phyloP scores from a whole-genome alignment of 2,888 invertebrate species.

The Pachymerium ferrugineum region DNA sequence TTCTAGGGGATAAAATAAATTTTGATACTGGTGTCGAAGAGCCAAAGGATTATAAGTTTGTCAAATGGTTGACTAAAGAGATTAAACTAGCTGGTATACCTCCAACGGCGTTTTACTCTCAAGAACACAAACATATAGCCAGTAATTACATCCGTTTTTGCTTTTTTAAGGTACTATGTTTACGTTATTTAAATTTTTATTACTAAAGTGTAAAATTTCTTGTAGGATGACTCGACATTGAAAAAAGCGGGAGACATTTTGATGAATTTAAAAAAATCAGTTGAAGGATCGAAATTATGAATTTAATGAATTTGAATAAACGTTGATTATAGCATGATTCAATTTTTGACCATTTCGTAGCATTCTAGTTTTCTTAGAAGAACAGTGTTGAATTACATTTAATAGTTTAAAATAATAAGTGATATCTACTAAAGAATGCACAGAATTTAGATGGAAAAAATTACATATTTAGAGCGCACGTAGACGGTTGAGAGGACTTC shows the following conservation, averaged over 20 bases:
- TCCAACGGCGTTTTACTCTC: constrained; percentile 85
- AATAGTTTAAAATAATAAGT: too few relatives aligned
- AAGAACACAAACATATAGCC: constrained; percentile 68
- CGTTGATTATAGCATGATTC: too few relatives aligned
- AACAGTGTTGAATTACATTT: too few relatives aligned
- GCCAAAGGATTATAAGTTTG: constrained; percentile 76
- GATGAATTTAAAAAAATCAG: constrained; percentile 54
- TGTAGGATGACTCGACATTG: constrained; percentile 68
- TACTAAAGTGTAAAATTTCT: constrained; percentile 38
- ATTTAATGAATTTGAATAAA: too few relatives aligned
- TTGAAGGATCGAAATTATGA: constrained; percentile 16
- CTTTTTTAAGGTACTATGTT: constrained; percentile 71
- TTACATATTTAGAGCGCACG: too few relatives aligned
- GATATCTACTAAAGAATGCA: too few relatives aligned
- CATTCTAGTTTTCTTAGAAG: too few relatives aligned
- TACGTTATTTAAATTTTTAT: background rate
- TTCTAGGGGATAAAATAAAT: constrained; percentile 60
- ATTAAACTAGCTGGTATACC: constrained; percentile 90
- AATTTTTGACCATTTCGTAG: too few relatives aligned
- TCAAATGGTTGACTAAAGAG: constrained; percentile 91
- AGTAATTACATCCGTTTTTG: constrained; percentile 87
- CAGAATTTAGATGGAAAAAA: too few relatives aligned
- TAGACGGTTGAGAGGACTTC: too few relatives aligned
- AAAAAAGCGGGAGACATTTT: constrained; percentile 61
- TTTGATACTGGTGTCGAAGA: constrained; percentile 57